These are phyloP conservation scores for Cynopterus sphinx DNA, from an alignment of 2,797 vertebrate genomes.

Conservation along the genomic window DNA sequence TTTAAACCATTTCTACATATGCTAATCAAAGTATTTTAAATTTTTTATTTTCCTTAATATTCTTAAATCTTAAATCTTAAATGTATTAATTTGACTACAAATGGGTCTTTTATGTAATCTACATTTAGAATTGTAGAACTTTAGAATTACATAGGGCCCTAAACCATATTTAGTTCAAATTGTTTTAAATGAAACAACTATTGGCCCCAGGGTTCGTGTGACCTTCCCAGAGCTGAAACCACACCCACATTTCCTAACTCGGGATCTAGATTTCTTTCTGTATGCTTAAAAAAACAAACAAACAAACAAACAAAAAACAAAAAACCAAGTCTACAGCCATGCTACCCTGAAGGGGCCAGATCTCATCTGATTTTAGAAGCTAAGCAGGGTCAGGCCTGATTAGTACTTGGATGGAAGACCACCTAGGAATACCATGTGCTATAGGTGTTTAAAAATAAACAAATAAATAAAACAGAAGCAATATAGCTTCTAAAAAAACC, in stretches of 20 bases:
- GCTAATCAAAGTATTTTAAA: neutral
- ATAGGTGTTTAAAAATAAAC: too few relatives aligned
- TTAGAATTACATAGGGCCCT: neutral
- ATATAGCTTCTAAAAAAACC: too few relatives aligned
- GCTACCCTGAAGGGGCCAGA: too few relatives aligned
- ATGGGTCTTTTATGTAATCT: neutral
- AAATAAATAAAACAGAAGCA: too few relatives aligned
- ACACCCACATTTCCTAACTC: neutral
- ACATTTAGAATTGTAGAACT: constrained; percentile 13
- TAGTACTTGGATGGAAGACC: too few relatives aligned
- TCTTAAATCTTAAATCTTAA: neutral
- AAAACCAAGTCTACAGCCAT: too few relatives aligned
- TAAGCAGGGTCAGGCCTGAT: too few relatives aligned
- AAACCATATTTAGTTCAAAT: neutral
- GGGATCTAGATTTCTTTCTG: neutral
- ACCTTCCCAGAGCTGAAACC: neutral
- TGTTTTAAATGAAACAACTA: neutral
- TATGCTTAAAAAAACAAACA: neutral
- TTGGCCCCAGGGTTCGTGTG: neutral
- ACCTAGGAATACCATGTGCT: too few relatives aligned
- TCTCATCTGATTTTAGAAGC: too few relatives aligned
- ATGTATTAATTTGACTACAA: neutral
- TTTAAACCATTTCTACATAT: constrained; percentile 2
- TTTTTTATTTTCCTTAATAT: neutral
- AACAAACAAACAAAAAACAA: too few relatives aligned